phyloP scores from a whole-genome alignment of 1,140 invertebrate genomes.

The Cotesia typhae region DNA sequence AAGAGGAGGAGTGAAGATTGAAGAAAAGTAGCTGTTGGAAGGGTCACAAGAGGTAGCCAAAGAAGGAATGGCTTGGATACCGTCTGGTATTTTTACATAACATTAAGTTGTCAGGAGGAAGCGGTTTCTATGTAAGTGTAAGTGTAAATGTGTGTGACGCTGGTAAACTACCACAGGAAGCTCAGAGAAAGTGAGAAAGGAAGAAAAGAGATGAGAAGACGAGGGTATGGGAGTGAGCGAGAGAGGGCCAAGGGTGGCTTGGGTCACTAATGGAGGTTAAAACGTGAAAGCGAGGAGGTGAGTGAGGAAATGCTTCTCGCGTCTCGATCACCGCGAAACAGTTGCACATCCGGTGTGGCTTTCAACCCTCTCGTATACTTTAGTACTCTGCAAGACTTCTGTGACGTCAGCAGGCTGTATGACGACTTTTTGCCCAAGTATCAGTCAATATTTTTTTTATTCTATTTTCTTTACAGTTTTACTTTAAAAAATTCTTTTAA shows the following conservation, averaged over 20 bases:
- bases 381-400: not conserved
- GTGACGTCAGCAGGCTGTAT: not conserved
- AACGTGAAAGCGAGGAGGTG: slow-evolving; percentile 48
- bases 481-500: no score
- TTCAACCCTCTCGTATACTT: slow-evolving; percentile 26
- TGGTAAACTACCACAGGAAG: not conserved
- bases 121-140: slow-evolving; percentile 1
- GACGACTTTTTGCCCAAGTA: slow-evolving; percentile 12
- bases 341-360: slow-evolving; percentile 38
- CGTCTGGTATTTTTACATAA: slow-evolving; percentile 62
- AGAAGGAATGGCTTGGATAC: slow-evolving; percentile 32
- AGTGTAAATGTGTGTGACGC: not conserved
- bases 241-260: slow-evolving; percentile 23
- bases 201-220: slow-evolving; percentile 6
- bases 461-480: no score
- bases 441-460: slow-evolving; percentile 5
- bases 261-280: slow-evolving; percentile 63
- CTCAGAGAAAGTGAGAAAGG: slow-evolving; percentile 4
- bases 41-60: slow-evolving; percentile 28
- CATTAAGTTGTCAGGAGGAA: slow-evolving; percentile 53
- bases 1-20: not conserved
- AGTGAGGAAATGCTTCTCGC: slow-evolving; percentile 33
- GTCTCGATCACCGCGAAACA: slow-evolving; percentile 35
- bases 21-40: no score
- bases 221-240: slow-evolving; percentile 14